Evolutionary conservation across 2,797 vertebrate genomes (phyloP), one percentile per base, ranked within the genome.

Genomic region (Neomorphus geoffroyi): DNA sequence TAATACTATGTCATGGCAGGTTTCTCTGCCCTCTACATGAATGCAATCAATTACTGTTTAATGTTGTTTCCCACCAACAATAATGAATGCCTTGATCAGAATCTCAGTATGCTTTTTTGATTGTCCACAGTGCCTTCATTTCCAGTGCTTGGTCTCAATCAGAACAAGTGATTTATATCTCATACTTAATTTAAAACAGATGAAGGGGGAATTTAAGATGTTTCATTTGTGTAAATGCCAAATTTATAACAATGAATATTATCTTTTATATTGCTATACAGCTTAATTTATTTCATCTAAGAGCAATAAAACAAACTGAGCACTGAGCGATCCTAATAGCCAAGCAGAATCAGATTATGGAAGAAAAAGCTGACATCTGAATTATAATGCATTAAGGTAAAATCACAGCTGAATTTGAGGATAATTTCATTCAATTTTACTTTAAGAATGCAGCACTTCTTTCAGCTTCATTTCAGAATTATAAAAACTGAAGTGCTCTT

Each of bases 181-280:
- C 86, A 78, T 78, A 94, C 50, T 91, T 96, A 90, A 96, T 97
- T 90, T 96, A 94, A 86, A 96, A 92, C 67, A 87, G 94, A 94
- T 94, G 83, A 95, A 92, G 18, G 19, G 48, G 67, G 60, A 94
- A 92, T 93, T 92, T 85, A 93, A 85, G 67, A 94, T 78, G 86
- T 65, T 96, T 93, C 88, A 89, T 92, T 93, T 0, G 0, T 90
- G 91, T 92, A 94, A 96, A 96, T 61, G 82, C 53, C 41, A 71
- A 43, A 93, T 97, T 93, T 92, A 77, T 92, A 88, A 88, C 92
- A 93, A 86, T 78, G 83, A 93, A 88, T 90, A 94, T 93, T 93
- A 94, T 77, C 77, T 92, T 94, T 85, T 82, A 66, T 85, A 78
- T 69, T 90, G 71, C 80, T 90, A 84, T 65, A 80, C 53, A 82